A percentile compares a stretch with the other conserved stretches of the same genome.
Conservation (phyloP, 2,113 vertebrate species). For the Hippocampus zosterae region DNA sequence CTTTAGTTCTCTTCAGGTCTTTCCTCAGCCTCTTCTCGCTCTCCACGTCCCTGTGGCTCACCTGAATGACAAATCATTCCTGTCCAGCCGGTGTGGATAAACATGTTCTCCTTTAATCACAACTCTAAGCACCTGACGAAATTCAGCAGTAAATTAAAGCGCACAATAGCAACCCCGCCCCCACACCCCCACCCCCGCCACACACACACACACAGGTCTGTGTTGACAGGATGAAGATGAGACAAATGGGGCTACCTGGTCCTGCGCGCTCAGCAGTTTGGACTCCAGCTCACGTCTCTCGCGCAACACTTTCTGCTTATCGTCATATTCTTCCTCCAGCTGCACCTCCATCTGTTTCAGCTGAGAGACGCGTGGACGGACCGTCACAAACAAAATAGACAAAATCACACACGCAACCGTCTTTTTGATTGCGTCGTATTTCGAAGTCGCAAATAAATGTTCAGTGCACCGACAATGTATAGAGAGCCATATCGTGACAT, state of each 20-base stretch:
- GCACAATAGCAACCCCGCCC: background rate
- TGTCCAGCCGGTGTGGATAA: constrained; percentile 19
- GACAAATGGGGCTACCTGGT: constrained; percentile 78
- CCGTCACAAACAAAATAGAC: constrained; percentile 18
- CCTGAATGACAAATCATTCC: constrained; percentile 67
- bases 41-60: constrained; percentile 87
- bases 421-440: background rate
- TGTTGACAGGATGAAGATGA: constrained; percentile 23
- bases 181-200: background rate
- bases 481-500: background rate
- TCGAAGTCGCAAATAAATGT: background rate
- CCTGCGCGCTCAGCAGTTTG: constrained; percentile 82
- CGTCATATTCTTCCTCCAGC: constrained; percentile 94
- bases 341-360: constrained; percentile 96
- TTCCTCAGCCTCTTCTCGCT: constrained; percentile 89
- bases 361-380: constrained; percentile 60
- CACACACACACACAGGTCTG: constrained; percentile 25
- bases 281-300: constrained; percentile 90
- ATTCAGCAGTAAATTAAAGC: constrained; percentile 42
- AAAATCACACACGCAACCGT: background rate
- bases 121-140: constrained; percentile 13
- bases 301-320: constrained; percentile 93
- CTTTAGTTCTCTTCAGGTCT: constrained; percentile 95
- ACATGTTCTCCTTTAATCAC: constrained; percentile 20
- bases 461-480: too few relatives aligned